Base-by-base conservation (phyloP, 2,888 invertebrate species). In the Amiota communis region DNA sequence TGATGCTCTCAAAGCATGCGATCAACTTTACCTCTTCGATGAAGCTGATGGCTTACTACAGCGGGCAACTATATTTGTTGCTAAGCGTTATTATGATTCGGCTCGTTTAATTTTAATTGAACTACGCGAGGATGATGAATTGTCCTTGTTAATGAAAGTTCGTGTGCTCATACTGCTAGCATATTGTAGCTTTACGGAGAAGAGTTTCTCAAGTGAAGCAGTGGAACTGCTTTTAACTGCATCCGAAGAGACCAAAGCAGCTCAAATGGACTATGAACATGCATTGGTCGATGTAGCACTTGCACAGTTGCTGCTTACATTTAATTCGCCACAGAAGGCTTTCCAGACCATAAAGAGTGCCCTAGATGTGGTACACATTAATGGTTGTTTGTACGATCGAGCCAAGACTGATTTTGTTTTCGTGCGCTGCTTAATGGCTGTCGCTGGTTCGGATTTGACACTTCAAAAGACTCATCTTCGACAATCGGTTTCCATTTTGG, bases 381-480 rank as follows among this genome's bases (percentile, higher is more conserved):
- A 97, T 85, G 97, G 97, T 1, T 94, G 95, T 15, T 91, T 93
- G 23, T 95, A 94, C 81, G 97, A 97, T 87, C 93, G 94, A 84
- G 96, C 94, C 1, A 93, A 95, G 90, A 94, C 93, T 0, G 88
- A 94, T 84, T 91, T 96, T 74, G 90, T 96, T 13, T 95, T 95
- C 83, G 94, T 94, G 0, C 95, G 95, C 85, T 96, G 96, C 87
- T 90, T 94, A 46, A 91, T 96, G 59, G 95, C 95, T 0, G 92
- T 93, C 49, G 92, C 93, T 1, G 90, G 92, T 0, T 77, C 79
- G 10, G 76, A 77, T 23, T 75, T 78, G 70, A 77, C 80, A 1
- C 77, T 76, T 2, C 77, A 85, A 2, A 82, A 86, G 68, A 77
- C 72, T 6, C 81, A 81, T 20, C 73, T 88, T 3, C 15, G 83